Evolutionary conservation across 2,888 invertebrate species (phyloP).

Genomic region (Phortica okadai): DNA sequence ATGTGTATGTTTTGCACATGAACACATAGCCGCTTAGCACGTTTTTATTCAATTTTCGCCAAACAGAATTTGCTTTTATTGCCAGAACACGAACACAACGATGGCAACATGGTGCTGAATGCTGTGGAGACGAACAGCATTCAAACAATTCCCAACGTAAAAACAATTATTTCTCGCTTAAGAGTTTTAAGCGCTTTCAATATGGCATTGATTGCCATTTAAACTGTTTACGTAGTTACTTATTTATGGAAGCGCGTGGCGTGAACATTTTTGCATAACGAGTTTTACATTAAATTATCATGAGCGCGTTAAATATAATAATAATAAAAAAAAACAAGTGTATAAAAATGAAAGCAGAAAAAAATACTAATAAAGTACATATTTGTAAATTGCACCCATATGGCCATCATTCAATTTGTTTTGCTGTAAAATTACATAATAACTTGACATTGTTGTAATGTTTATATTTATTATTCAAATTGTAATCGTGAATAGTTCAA

Average conservation of each 20-base stretch:
- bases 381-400: too few relatives aligned
- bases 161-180: slow-evolving; percentile 35
- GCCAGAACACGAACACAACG: slow-evolving; percentile 22
- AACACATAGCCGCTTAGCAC: slow-evolving; percentile 5
- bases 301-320: slow-evolving; percentile 41
- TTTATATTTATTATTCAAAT: too few relatives aligned
- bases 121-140: neutral
- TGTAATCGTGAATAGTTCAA: too few relatives aligned
- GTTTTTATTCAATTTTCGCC: slow-evolving; percentile 36
- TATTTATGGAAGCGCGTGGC: slow-evolving; percentile 48
- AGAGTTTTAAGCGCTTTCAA: slow-evolving; percentile 31
- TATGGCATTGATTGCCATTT: slow-evolving; percentile 61
- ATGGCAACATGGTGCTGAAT: neutral
- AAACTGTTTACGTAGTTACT: slow-evolving; percentile 49
- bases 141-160: slow-evolving; percentile 23
- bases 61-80: slow-evolving; percentile 30
- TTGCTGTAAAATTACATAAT: too few relatives aligned
- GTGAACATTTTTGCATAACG: slow-evolving; percentile 49
- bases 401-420: too few relatives aligned
- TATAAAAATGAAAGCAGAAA: neutral
- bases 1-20: slow-evolving; percentile 9
- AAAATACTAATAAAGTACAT: too few relatives aligned
- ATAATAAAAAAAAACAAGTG: neutral
- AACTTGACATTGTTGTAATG: too few relatives aligned
- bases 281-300: slow-evolving; percentile 61